Conservation (phyloP, 1,140 invertebrate species). For the Cyclargus thomasi region DNA sequence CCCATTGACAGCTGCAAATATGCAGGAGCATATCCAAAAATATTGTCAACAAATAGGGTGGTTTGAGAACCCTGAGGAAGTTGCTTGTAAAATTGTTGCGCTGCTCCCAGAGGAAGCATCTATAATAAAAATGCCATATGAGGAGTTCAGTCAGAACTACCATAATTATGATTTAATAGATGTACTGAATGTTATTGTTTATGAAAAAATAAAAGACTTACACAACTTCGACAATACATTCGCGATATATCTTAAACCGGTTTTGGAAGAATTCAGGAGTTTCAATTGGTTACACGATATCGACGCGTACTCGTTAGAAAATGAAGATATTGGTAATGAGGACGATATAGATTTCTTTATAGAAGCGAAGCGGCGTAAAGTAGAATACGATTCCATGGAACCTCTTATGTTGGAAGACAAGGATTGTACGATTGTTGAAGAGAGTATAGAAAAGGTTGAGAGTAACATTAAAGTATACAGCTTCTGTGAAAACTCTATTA, state of each 20-base stretch:
- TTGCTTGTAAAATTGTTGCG: constrained; percentile 62
- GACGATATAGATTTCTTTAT: constrained; percentile 60
- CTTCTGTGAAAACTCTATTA: constrained; percentile 45
- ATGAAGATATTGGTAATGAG: constrained; percentile 46
- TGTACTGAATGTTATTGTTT: constrained; percentile 65
- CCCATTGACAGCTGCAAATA: constrained; percentile 38
- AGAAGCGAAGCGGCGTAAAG: constrained; percentile 55
- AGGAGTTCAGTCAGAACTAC: constrained; percentile 47
- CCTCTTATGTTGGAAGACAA: constrained; percentile 54
- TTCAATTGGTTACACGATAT: constrained; percentile 60
- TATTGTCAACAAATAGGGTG: constrained; percentile 67
- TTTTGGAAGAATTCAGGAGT: constrained; percentile 54
- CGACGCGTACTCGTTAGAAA: constrained; percentile 43
- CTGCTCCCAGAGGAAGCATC: constrained; percentile 50
- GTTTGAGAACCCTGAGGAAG: constrained; percentile 59
- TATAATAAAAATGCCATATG: constrained; percentile 40
- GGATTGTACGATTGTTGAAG: constrained; percentile 50
- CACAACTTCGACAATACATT: constrained; percentile 54
- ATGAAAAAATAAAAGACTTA: constrained; percentile 66
- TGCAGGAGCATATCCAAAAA: constrained; percentile 55
- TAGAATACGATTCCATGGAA: constrained; percentile 45
- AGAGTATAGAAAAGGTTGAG: constrained; percentile 46
- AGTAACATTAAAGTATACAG: constrained; percentile 44
- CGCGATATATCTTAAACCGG: constrained; percentile 59
- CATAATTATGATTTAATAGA: constrained; percentile 58